phyloP scores from a whole-genome alignment of 1,140 invertebrate species.

The Whitmania pigra region DNA sequence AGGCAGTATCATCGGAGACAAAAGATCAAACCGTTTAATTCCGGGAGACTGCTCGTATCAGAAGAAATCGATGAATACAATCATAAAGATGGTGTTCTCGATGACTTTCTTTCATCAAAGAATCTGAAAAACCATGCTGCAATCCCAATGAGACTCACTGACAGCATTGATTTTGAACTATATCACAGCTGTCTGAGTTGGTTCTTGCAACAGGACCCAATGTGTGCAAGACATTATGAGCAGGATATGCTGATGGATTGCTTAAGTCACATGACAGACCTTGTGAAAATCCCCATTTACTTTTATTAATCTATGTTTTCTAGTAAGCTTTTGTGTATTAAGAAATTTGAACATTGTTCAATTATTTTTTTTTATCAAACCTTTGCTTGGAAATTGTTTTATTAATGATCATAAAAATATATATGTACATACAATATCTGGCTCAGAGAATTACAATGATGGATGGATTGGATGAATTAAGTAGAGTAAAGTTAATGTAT shows the following conservation, averaged over 20 bases:
- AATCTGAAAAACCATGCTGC: not conserved
- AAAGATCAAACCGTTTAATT: too few species aligned
- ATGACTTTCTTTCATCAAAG: not conserved
- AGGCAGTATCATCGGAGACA: too few species aligned
- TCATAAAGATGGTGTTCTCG: not conserved
- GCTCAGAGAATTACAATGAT: not conserved
- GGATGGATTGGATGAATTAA: too few species aligned
- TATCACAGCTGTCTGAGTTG: conserved; percentile 7
- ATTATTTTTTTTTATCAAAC: too few species aligned
- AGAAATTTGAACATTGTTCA: too few species aligned
- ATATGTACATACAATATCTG: not conserved
- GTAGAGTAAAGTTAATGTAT: too few species aligned
- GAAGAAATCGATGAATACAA: not conserved
- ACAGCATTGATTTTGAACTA: conserved; percentile 3
- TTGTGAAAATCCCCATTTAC: conserved; percentile 2
- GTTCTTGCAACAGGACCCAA: conserved; percentile 1
- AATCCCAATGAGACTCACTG: not conserved
- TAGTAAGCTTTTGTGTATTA: too few species aligned
- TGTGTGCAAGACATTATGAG: conserved; percentile 5
- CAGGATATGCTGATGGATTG: conserved; percentile 6
- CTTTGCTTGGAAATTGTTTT: too few species aligned
- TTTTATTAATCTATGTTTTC: not conserved
- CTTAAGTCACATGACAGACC: not conserved
- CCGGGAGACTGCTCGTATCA: not conserved
- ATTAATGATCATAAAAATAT: too few species aligned